Evolutionary conservation across 2,797 vertebrate species (phyloP), one percentile per base, ranked within the genome.

Genomic region (Poeciliopsis turneri): DNA sequence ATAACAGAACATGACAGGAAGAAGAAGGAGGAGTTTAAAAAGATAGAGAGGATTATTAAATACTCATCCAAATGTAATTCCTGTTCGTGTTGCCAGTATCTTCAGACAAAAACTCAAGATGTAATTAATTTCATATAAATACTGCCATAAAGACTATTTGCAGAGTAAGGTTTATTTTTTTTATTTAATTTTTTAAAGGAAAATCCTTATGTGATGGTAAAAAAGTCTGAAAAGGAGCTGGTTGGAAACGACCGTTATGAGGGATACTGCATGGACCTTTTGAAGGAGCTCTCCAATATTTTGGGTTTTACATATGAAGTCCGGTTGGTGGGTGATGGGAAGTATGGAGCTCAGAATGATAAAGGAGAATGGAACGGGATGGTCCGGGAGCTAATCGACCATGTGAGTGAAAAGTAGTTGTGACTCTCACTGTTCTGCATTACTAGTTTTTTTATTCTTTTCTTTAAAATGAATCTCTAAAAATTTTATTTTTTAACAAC

Each of bases 331-430:
- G 95, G 94, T 43, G 98, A 99, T 45, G 98, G 98, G 71, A 99
- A 99, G 94, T 99, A 99, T 0, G 98, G 98, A 77, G 98, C 98
- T 12, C 98, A 99, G 92, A 97, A 99, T 80, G 98, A 99, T 94
- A 98, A 98, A 90, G 98, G 98, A 79, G 97, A 99, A 88, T 99
- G 98, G 98, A 99, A 98, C 39, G 98, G 98, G 46, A 99, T 99
- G 98, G 98, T 99, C 70, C 96, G 97, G 79, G 98, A 99, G 70
- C 97, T 99, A 82, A 98, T 99, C 36, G 98, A 99, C 87, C 98
- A 99, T 0, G 98, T 99, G 94, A 98, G 98, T 93, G 47, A 25
- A 76, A 11, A 20, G 25, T n/a, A 46, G 4, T 33, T 30, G 10
- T 64, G 3, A 23, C 64, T 68, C 20, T 39, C 39, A 11, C 61